Evolutionary conservation across 2,113 vertebrate species (phyloP).

Genomic region (Bungarus multicinctus): DNA sequence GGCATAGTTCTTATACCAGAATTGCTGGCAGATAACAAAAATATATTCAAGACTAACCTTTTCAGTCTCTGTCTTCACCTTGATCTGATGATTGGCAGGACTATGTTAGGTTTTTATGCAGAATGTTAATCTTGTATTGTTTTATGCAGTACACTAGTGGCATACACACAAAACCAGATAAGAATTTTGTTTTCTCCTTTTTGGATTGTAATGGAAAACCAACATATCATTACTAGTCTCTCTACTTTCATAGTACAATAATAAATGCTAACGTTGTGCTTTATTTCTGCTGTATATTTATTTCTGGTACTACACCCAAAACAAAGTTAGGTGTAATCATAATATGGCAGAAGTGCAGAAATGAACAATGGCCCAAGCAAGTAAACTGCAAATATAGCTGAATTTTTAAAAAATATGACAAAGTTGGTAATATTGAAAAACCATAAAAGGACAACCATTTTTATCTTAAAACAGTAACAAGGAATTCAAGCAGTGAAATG

Average conservation of each 20-base stretch:
- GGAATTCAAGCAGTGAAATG: constrained; percentile 75
- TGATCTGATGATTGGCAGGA: neutral
- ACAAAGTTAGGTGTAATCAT: constrained; percentile 67
- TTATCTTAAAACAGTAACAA: constrained; percentile 70
- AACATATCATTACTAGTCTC: constrained; percentile 1
- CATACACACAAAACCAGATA: neutral
- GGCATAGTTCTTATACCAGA: neutral
- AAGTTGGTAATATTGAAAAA: constrained; percentile 71
- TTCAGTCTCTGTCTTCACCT: neutral
- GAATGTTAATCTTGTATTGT: neutral
- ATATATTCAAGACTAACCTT: neutral
- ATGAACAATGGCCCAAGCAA: constrained; percentile 68
- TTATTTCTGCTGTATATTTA: neutral
- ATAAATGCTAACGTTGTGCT: constrained; percentile 47
- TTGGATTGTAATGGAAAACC: neutral
- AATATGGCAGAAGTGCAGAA: constrained; percentile 62
- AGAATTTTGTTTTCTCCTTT: constrained; percentile 18
- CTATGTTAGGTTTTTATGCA: neutral
- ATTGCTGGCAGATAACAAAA: neutral
- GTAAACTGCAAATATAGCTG: constrained; percentile 66
- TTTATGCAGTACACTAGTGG: neutral
- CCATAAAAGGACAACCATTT: constrained; percentile 77
- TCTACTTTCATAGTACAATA: constrained; percentile 19
- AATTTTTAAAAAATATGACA: constrained; percentile 76
- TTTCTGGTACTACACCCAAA: constrained; percentile 54